Base-by-base conservation (phyloP, 2,888 invertebrate species). In the Meandrusa payeni region DNA sequence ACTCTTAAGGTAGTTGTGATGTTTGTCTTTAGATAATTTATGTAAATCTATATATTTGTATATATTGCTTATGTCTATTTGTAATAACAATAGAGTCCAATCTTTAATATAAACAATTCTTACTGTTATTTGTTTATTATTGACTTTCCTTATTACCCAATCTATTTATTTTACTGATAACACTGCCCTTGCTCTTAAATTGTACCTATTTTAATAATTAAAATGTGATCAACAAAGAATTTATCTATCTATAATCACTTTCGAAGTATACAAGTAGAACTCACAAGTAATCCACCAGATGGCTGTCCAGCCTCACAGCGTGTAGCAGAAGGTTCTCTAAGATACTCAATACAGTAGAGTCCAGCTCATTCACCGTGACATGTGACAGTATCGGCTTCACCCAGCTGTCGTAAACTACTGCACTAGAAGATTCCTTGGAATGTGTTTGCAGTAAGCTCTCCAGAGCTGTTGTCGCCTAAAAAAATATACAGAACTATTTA, bases 401-500 rank as follows among this genome's bases (percentile, higher is more conserved):
- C 74, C 75, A 76, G 13, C 29, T n/a, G 0, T 7, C 5, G 48
- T 60, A 52, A 2, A 67, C 43, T 0, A 42, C 41, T 0, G 32
- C 51, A 1, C 58, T 32, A 7, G 53, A 19, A 0, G 57, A 46
- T 4, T 57, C 53, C 1, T 43, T 41, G 1, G 52, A 51, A 45
- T 73, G 65, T 26, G 51, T 56, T 3, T 59, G 52, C 1, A 76
- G 57, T 0, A 80, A 49, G 0, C 50, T 65, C 24, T 77, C 78
- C 1, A 82, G 52, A 0, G 70, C 60, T n/a, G 59, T 63, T 0
- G 68, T 64, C 0, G 69, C 78, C 80, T 80, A 57, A 0, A 49
- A n/a, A n/a, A n/a, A n/a, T n/a, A n/a, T n/a, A n/a, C n/a, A n/a
- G n/a, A n/a, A n/a, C n/a, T n/a, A n/a, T n/a, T n/a, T n/a, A n/a